Percentiles rank a stretch among this genome's conserved stretches.
Conservation (phyloP, 2,888 invertebrate genomes). For the Thera obeliscata region DNA sequence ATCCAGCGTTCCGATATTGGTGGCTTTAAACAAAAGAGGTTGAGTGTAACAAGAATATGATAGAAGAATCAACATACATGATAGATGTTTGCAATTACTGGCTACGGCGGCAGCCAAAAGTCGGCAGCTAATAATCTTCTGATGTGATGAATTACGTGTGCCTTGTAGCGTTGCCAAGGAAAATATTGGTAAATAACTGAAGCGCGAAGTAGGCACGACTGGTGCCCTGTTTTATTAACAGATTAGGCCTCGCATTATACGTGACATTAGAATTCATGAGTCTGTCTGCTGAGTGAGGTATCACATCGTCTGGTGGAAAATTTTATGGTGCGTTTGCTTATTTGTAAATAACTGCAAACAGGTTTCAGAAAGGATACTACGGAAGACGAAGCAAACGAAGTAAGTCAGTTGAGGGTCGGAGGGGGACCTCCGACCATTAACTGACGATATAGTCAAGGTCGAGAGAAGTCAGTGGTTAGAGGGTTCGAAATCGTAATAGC, state of each 20-base stretch:
- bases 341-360: not conserved
- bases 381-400: too few relatives aligned
- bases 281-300: conserved; percentile 39
- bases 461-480: too few relatives aligned
- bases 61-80: too few relatives aligned
- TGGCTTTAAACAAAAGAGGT: too few relatives aligned
- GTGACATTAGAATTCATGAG: conserved; percentile 57
- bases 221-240: conserved; percentile 4
- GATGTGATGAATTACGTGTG: not conserved
- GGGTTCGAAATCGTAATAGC: too few relatives aligned
- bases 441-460: too few relatives aligned
- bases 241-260: conserved; percentile 44
- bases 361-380: too few relatives aligned
- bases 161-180: not conserved
- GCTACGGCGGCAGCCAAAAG: not conserved
- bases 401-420: too few relatives aligned
- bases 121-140: not conserved
- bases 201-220: not conserved
- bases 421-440: too few relatives aligned
- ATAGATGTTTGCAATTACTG: too few relatives aligned
- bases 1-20: too few relatives aligned
- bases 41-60: too few relatives aligned
- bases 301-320: conserved; percentile 23
- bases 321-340: not conserved
- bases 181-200: not conserved